Evolutionary conservation across 1,140 invertebrate genomes (phyloP).

Genomic region (Acromyrmex charruanus): DNA sequence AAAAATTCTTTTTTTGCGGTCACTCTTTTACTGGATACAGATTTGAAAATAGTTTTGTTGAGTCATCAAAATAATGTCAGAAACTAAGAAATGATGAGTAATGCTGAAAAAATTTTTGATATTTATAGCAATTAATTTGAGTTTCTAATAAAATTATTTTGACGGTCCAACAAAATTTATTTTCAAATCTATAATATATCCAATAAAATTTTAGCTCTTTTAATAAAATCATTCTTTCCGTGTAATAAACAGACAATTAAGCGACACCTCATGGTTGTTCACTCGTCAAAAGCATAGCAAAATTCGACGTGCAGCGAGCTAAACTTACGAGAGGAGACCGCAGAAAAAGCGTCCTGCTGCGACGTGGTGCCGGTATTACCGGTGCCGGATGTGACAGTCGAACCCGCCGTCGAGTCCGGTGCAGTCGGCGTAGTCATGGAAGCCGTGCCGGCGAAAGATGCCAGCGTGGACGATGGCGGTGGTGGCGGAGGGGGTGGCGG

Average conservation of each 20-base stretch:
- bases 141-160: too few relatives aligned
- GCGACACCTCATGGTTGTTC: constrained; percentile 15
- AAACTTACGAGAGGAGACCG: constrained; percentile 83
- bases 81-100: too few relatives aligned
- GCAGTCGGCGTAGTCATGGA: constrained; percentile 87
- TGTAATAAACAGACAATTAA: not conserved
- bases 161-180: too few relatives aligned
- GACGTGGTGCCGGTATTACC: constrained; percentile 76
- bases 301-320: constrained; percentile 13
- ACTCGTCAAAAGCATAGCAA: not conserved
- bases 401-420: constrained; percentile 89
- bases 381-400: constrained; percentile 85
- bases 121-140: too few relatives aligned
- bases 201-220: too few relatives aligned
- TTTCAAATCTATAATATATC: too few relatives aligned
- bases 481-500: constrained; percentile 88
- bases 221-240: too few relatives aligned
- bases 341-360: constrained; percentile 83
- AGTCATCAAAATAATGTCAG: too few relatives aligned
- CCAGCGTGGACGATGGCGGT: constrained; percentile 88
- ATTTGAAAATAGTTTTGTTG: too few relatives aligned
- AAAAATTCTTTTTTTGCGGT: too few relatives aligned
- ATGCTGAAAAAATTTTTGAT: too few relatives aligned
- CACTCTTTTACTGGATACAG: too few relatives aligned
- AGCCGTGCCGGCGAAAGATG: constrained; percentile 81